phyloP scores from a whole-genome alignment of 2,113 vertebrate species.

The Egretta garzetta region DNA sequence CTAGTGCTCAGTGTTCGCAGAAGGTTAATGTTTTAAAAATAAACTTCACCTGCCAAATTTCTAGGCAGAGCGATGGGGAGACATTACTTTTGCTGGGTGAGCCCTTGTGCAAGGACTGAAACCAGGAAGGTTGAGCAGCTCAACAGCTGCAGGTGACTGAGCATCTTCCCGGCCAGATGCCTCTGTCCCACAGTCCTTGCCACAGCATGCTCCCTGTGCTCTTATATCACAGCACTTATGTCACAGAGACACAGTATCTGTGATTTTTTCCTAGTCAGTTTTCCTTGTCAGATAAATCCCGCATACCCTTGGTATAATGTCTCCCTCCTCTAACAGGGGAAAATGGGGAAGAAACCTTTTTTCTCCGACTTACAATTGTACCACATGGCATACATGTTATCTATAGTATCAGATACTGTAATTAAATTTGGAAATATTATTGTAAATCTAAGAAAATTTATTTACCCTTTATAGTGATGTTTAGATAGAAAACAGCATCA shows the following conservation, averaged over 20 bases:
- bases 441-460: background rate
- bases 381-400: accelerated
- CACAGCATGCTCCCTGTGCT: background rate
- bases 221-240: background rate
- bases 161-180: background rate
- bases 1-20: accelerated
- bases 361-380: background rate
- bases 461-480: background rate
- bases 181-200: background rate
- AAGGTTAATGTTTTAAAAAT: background rate
- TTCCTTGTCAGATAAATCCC: background rate
- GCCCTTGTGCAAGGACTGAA: background rate
- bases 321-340: background rate
- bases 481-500: background rate
- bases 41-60: background rate
- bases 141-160: background rate
- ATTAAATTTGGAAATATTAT: background rate
- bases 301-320: accelerated
- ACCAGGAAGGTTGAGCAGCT: background rate
- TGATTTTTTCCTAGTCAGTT: background rate
- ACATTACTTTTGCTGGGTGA: background rate
- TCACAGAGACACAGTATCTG: background rate
- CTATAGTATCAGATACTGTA: background rate
- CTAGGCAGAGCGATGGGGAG: background rate
- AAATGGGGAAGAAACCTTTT: background rate